Conservation (phyloP, 1,140 invertebrate species). For the Choristoneura fumiferana region DNA sequence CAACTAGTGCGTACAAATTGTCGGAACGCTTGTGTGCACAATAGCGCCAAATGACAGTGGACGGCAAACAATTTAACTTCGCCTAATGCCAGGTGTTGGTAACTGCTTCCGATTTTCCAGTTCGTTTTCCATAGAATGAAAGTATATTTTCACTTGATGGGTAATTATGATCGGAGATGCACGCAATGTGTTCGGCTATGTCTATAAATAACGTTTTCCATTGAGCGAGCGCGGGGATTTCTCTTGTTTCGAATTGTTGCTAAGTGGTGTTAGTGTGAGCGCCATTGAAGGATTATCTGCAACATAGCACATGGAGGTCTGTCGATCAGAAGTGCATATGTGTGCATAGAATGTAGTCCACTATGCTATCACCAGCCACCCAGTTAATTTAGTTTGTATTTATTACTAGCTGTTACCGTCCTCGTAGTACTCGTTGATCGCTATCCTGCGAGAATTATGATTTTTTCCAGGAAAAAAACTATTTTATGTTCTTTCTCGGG, state of each 20-base stretch:
- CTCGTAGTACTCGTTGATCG: no score
- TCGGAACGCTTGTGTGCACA: not conserved
- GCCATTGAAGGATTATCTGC: not conserved
- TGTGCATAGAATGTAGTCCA: no score
- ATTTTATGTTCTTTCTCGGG: no score
- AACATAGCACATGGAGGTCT: no score
- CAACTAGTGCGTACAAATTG: not conserved
- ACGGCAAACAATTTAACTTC: not conserved
- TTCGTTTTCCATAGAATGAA: slow-evolving; percentile 40
- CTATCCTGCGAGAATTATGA: no score
- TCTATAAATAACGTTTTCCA: slow-evolving; percentile 14
- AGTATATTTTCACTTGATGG: slow-evolving; percentile 29
- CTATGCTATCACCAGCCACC: no score
- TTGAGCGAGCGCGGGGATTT: slow-evolving; percentile 11
- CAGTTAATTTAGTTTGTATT: no score
- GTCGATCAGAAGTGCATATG: no score
- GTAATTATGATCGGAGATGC: slow-evolving; percentile 16
- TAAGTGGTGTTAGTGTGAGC: not conserved
- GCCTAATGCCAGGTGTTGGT: not conserved
- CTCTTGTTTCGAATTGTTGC: slow-evolving; percentile 3
- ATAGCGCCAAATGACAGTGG: slow-evolving; percentile 14
- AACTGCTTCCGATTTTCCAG: slow-evolving; percentile 38
- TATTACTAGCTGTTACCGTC: no score
- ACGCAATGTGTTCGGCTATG: slow-evolving; percentile 9
- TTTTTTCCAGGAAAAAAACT: no score